Conservation (phyloP, 2,113 vertebrate species). For the Channa argus region DNA sequence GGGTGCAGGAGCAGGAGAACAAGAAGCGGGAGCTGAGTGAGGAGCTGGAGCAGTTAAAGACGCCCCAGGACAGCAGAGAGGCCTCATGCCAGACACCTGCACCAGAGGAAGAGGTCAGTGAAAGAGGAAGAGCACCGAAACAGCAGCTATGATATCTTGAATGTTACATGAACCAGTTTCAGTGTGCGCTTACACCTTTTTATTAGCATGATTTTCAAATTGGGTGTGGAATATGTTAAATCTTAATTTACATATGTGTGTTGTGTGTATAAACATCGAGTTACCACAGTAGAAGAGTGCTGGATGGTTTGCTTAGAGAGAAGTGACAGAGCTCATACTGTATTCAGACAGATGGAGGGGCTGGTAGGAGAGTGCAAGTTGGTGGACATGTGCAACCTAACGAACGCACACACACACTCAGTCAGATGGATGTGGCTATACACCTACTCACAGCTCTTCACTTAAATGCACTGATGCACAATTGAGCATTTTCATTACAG, state of each 20-base stretch:
- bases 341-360: slow-evolving; percentile 61
- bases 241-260: neutral
- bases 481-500: slow-evolving; percentile 34
- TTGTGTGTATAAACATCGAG: neutral
- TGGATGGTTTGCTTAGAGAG: slow-evolving; percentile 3
- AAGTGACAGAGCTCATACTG: slow-evolving; percentile 23
- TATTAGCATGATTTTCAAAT: neutral
- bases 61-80: slow-evolving; percentile 78
- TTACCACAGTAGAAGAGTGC: neutral
- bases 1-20: slow-evolving; percentile 86
- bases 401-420: slow-evolving; percentile 3
- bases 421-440: slow-evolving; percentile 38
- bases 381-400: slow-evolving; percentile 49
- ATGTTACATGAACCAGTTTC: too few species aligned
- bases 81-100: slow-evolving; percentile 81
- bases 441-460: slow-evolving; percentile 53
- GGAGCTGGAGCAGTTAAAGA: slow-evolving; percentile 80
- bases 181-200: too few species aligned
- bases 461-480: slow-evolving; percentile 19
- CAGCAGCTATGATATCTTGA: neutral
- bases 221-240: neutral
- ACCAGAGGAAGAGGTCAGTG: slow-evolving; percentile 69
- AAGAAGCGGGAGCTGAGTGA: slow-evolving; percentile 81
- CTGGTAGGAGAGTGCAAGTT: slow-evolving; percentile 49
- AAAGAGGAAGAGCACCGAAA: neutral